These are phyloP conservation scores for Tapera naevia DNA, from an alignment of 2,797 vertebrate species.

Conservation along the genomic window DNA sequence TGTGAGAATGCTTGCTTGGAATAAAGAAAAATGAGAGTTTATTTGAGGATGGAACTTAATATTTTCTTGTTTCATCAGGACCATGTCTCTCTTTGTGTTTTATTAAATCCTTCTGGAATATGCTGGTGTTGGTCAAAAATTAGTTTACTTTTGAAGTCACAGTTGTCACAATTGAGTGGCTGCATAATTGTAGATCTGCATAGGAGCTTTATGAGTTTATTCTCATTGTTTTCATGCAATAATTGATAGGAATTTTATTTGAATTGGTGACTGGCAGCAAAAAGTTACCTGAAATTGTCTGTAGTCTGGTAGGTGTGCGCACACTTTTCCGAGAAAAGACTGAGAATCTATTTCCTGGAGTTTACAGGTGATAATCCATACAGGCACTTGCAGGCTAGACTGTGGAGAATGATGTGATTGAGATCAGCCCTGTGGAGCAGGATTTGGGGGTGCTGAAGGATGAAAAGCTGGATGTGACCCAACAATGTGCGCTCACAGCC, in stretches of 20 bases:
- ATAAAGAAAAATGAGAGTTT: neutral
- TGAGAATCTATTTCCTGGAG: neutral
- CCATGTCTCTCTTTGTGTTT: neutral
- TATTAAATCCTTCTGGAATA: neutral
- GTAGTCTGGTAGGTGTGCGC: neutral
- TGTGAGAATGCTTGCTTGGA: neutral
- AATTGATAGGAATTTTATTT: neutral
- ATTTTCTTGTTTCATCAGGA: neutral
- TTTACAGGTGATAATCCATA: neutral
- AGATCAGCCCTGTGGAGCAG: too few species aligned
- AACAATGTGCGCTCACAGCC: too few species aligned
- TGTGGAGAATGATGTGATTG: neutral
- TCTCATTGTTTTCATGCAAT: neutral
- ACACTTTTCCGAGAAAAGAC: accelerated
- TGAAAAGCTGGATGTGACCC: too few species aligned
- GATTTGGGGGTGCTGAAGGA: too few species aligned
- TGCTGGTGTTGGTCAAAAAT: neutral
- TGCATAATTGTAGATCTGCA: neutral
- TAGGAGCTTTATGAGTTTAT: neutral
- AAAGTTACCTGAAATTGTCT: neutral
- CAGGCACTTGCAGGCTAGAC: neutral
- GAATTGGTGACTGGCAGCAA: neutral
- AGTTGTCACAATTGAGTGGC: neutral
- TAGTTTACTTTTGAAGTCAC: neutral
- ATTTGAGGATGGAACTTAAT: neutral